Base-by-base conservation (phyloP, 2,797 vertebrate species). In the Sardinella longiceps region DNA sequence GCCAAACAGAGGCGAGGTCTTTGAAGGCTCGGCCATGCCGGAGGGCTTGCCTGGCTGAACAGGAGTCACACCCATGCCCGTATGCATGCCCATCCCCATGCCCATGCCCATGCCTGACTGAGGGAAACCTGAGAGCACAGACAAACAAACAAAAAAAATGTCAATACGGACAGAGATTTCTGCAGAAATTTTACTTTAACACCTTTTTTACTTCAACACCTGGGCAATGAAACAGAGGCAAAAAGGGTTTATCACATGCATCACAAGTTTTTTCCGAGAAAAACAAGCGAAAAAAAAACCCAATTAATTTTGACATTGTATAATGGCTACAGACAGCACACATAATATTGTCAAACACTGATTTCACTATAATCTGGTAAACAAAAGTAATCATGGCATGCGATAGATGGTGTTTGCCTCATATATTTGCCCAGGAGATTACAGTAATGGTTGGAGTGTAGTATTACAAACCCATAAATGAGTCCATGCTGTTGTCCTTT, bases 11-110 rank as follows among this genome's bases (percentile, higher is more conserved):
- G 92, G 87, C 0, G 90, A 90, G 83, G 90, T 88, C 90, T 93
- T 95, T 90, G 93, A 94, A 86, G 91, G 25, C 86, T 95, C 94
- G 39, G 90, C 89, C 2, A 93, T 83, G 88, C 87, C 43, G 46
- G 92, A 87, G 81, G 90, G 87, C 90, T 94, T 92, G 43, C 86
- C 89, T 83, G 91, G 90, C 90, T 95, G 94, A 87, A 94, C 92
- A 0, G 94, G 94, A 2, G 94, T 23, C 10, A 43, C 33, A 3
- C 70, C 91, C 88, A 93, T 81, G 20, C 89, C 88, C 51, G 92
- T 88, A 51, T 93, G 94, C 86, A 89, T 88, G 50, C 93, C 94
- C 86, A 89, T 88, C 46, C 93, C 94, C 86, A 89, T 86, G 81
- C 86, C 87, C 82, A 83, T 81, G 60, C 86, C 89, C 87, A 90